Base-by-base conservation (phyloP, 1,140 invertebrate species). In the Aradophagus sp. region DNA sequence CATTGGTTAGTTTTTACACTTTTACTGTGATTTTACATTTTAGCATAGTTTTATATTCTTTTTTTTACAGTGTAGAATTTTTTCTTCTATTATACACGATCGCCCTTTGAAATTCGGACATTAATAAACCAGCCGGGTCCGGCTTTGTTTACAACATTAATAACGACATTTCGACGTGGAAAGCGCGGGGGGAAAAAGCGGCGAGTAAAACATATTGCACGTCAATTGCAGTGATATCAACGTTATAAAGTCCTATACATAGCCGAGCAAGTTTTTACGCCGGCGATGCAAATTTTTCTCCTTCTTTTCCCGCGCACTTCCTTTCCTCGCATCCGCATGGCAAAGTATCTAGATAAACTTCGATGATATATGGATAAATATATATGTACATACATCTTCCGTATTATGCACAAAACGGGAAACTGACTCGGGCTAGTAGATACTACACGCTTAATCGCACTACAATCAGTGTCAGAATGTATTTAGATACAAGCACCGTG, bases 381-480 rank as follows among this genome's bases (percentile, higher is more conserved):
- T 62, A 71, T 65, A 59, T 55, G 53, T 65, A 53, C 53, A 62
- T 65, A 71, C 52, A 56, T 65, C 68, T 63, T 65, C 52, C 68
- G 53, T 59, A 65, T 71, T 71, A 65, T 71, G 47, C 68, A 32
- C 53, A 62, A 71, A 71, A 71, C 61, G 68, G 68, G 55, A 65
- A 71, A 65, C 53, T 65, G 59, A 65, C 47, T 65, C 61, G 48
- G 45, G 55, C 59, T 48, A 39, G 50, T 52, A 65, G 68, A 71
- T 61, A 61, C 47, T 65, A 6, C 14, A 6, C 14, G 44, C 23
- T 61, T 71, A 71, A 71, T 71, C 68, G 68, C 58, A 61, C 68
- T 71, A 71, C 59, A 71, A 71, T 71, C 68, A 71, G 68, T 71
- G 68, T 71, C 68, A 65, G 61, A 65, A 65, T 71, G 61, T 71